Evolutionary conservation across 2,888 invertebrate genomes (phyloP).

Genomic region (Tipula confusa): DNA sequence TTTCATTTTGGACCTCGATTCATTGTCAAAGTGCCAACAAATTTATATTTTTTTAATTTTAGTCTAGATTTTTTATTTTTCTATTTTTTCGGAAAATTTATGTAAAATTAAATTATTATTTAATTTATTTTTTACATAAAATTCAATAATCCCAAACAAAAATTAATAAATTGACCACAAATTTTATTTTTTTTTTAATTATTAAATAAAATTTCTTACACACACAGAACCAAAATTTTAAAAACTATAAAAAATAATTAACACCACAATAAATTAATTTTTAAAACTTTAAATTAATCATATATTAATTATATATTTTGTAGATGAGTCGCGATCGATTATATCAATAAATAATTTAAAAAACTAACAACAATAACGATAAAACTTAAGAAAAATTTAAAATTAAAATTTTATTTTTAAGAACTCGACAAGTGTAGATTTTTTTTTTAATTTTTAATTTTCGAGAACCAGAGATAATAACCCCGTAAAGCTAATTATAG

Average conservation of each 20-base stretch:
- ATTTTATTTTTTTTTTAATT: no score
- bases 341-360: background rate
- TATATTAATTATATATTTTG: no score
- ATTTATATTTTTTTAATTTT: background rate
- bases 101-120: background rate
- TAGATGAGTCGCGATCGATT: no score
- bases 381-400: background rate
- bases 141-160: background rate
- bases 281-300: background rate
- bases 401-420: background rate
- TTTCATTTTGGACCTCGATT: constrained; percentile 31
- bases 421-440: background rate
- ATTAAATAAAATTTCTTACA: background rate
- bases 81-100: background rate
- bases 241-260: no score
- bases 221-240: background rate
- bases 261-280: background rate
- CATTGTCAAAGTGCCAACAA: constrained; percentile 33
- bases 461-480: background rate
- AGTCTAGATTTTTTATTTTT: background rate
- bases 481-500: background rate
- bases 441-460: background rate
- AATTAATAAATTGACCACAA: background rate
- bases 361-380: background rate
- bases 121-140: background rate